Base-by-base conservation (phyloP, 2,797 vertebrate genomes). In the Coluber constrictor region DNA sequence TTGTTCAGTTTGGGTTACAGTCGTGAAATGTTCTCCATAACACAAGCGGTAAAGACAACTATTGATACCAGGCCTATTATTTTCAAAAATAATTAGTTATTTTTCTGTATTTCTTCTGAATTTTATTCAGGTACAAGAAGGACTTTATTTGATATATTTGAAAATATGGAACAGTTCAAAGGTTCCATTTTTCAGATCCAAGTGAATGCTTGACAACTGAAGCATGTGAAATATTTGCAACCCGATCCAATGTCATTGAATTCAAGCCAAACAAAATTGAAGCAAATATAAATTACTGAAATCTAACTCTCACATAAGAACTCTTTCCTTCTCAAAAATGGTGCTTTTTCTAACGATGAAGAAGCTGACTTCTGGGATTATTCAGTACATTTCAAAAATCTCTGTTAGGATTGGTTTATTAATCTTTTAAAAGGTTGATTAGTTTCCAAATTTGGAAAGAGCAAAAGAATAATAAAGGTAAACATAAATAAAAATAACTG, bases 21-120 rank as follows among this genome's bases (percentile, higher is more conserved):
- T 37, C 55, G 3, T 93, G 88, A 94, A 97, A 94, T 90, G 91
- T 94, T 95, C 94, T 94, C 63, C 92, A 63, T 93, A 94, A 74
- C 3, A 13, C 1, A 89, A 94, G 74, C 93, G 94, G 63, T 51
- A 95, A 94, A 92, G 8, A 43, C 32, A 70, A n/a, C 51, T 63
- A 11, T 88, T 90, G 43, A 55, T 55, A 37, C 23, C n/a, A 5
- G 54, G 3, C n/a, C 70, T 66, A 90, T 57, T 57, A 83, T 47
- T 90, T 83, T 56, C 55, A 47, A 13, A 27, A 29, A 59, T 25
- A 12, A 23, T 55, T 37, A 51, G 11, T 47, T 83, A 70, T 83
- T 79, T 18, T 79, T 27, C 37, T 60, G 32, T 15, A 3, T 90
- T 43, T 29, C 23, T 37, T 29, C 37, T 86, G 56, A 8, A 18